phyloP scores from a whole-genome alignment of 2,888 invertebrate species.

The Chrysodeixis includens region DNA sequence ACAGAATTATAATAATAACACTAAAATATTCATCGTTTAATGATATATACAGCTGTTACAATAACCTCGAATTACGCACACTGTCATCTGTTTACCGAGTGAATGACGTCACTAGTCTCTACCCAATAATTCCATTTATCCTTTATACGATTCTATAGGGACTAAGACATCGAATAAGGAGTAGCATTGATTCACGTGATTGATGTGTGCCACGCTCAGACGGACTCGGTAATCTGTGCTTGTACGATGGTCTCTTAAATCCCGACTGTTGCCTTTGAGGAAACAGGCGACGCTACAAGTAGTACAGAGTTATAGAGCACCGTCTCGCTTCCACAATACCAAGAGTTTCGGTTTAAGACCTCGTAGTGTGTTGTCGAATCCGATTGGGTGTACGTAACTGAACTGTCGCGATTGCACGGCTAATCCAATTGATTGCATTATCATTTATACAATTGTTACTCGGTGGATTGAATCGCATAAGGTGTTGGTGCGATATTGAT shows the following conservation, averaged over 20 bases:
- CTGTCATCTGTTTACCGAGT: slow-evolving; percentile 1
- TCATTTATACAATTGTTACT: slow-evolving; percentile 45
- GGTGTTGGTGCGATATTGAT: neutral
- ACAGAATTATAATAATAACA: neutral
- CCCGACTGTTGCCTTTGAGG: too few species aligned
- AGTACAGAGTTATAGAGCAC: too few species aligned
- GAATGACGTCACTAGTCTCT: slow-evolving; percentile 17
- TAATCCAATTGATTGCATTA: slow-evolving; percentile 67
- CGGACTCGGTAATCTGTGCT: slow-evolving; percentile 65
- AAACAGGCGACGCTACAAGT: too few species aligned
- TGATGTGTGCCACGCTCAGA: slow-evolving; percentile 69
- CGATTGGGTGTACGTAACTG: slow-evolving; percentile 62
- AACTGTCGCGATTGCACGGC: slow-evolving; percentile 53
- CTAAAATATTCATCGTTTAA: neutral
- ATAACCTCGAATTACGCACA: neutral
- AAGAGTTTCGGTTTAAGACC: too few species aligned
- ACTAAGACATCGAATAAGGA: slow-evolving; percentile 65
- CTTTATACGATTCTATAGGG: slow-evolving; percentile 24
- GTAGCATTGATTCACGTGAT: slow-evolving; percentile 75
- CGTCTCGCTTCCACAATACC: too few species aligned
- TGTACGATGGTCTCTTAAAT: too few species aligned
- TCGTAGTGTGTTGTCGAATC: slow-evolving; percentile 32
- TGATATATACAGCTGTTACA: neutral
- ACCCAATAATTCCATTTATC: slow-evolving; percentile 23
- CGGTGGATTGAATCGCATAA: slow-evolving; percentile 35